A percentile compares a stretch with the other conserved stretches of the same genome.
Conservation (phyloP, 2,888 invertebrate species). For the Alitta virens region DNA sequence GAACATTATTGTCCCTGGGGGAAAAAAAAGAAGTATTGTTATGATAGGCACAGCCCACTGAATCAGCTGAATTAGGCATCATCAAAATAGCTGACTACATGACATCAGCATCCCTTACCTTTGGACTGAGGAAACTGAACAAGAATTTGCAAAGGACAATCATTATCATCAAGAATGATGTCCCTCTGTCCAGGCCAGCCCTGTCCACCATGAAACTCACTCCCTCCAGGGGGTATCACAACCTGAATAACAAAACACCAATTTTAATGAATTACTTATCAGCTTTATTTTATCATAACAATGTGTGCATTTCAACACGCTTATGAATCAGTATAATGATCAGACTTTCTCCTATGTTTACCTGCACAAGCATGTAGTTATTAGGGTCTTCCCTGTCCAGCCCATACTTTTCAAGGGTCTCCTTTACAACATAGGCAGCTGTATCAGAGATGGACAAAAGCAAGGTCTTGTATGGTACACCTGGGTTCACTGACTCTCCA, state of each 20-base stretch:
- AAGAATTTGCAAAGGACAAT: conserved; percentile 87
- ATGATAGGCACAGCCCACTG: too few relatives aligned
- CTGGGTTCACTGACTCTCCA: conserved; percentile 91
- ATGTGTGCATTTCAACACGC: too few relatives aligned
- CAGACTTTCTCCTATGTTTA: too few relatives aligned
- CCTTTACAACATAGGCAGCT: conserved; percentile 87
- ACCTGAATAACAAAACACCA: too few relatives aligned
- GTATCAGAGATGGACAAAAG: conserved; percentile 89
- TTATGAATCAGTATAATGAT: too few relatives aligned
- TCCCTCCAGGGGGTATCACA: too few relatives aligned
- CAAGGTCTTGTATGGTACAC: conserved; percentile 97
- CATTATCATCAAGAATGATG: conserved; percentile 93
- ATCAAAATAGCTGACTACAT: neutral
- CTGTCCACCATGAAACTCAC: conserved; percentile 33
- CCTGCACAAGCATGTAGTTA: conserved; percentile 94
- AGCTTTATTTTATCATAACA: too few relatives aligned
- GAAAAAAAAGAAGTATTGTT: neutral
- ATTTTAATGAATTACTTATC: too few relatives aligned
- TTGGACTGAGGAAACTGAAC: conserved; percentile 49
- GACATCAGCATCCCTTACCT: conserved; percentile 33
- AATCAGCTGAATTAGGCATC: too few relatives aligned
- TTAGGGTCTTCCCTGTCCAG: conserved; percentile 84
- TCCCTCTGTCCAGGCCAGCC: conserved; percentile 60
- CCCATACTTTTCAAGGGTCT: conserved; percentile 97
- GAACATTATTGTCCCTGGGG: conserved; percentile 71